phyloP scores from a whole-genome alignment of 2,797 vertebrate genomes.

The Passerculus sandwichensis region DNA sequence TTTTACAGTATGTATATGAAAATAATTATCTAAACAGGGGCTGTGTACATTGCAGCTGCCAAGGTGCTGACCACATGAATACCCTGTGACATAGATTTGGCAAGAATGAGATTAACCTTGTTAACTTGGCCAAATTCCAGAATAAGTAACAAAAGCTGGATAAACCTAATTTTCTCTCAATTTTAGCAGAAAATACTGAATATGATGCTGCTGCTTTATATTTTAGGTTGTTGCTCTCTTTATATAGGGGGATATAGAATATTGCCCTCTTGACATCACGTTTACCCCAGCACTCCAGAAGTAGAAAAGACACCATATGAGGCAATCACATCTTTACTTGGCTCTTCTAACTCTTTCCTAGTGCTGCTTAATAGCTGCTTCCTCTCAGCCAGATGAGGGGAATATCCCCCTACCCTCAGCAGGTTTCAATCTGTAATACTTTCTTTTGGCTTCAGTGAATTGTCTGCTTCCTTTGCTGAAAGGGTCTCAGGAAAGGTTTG shows the following conservation, averaged over 20 bases:
- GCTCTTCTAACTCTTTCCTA: not conserved
- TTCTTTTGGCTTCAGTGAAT: not conserved
- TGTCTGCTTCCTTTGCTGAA: not conserved
- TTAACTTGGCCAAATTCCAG: slow-evolving; percentile 19
- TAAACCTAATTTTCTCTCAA: not conserved
- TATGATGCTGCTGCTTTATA: not conserved
- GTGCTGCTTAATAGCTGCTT: not conserved
- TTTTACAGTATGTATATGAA: not conserved
- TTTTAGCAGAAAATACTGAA: not conserved
- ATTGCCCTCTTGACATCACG: not conserved
- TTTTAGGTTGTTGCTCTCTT: not conserved
- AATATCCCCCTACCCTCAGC: not conserved
- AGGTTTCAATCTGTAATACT: not conserved
- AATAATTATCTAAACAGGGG: slow-evolving; percentile 15
- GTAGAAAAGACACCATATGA: not conserved
- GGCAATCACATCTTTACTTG: not conserved
- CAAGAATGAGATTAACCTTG: slow-evolving; percentile 3
- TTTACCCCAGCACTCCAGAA: not conserved
- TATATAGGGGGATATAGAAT: not conserved
- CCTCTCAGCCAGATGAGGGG: not conserved
- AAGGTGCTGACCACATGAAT: slow-evolving; percentile 36
- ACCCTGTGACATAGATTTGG: slow-evolving; percentile 27
- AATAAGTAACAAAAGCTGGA: not conserved
- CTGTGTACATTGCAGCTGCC: not conserved
- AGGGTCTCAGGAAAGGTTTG: not conserved